Conservation (phyloP, 2,797 vertebrate genomes). For the Clarias fuscus region DNA sequence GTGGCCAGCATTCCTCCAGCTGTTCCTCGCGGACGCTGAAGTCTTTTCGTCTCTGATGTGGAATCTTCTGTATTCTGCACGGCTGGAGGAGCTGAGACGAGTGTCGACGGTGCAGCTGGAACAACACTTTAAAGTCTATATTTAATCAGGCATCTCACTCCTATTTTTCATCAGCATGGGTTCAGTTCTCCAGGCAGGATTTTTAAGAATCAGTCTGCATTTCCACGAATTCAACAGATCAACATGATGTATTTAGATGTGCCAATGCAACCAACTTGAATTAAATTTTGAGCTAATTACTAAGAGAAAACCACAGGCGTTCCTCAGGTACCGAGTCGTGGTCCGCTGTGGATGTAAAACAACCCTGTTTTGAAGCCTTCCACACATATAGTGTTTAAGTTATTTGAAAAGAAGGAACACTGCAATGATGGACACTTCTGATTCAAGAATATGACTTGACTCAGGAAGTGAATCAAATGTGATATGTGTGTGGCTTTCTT, state of each 20-base stretch:
- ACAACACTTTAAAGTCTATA: constrained; percentile 28
- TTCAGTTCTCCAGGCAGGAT: neutral
- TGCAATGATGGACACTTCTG: neutral
- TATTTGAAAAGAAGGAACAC: neutral
- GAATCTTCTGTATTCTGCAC: neutral
- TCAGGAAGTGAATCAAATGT: neutral
- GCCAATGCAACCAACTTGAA: neutral
- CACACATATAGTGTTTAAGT: neutral
- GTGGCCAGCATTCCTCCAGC: constrained; percentile 45
- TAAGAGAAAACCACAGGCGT: neutral
- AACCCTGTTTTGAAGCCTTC: neutral
- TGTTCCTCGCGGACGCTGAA: constrained; percentile 47
- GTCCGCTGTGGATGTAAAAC: neutral
- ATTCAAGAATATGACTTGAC: neutral
- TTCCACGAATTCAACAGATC: neutral
- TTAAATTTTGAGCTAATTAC: neutral
- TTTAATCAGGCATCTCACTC: constrained; percentile 30
- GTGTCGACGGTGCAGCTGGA: constrained; percentile 8
- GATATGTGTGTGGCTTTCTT: neutral
- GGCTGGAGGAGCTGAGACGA: neutral
- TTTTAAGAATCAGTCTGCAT: constrained; percentile 1
- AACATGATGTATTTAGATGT: neutral
- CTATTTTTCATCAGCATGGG: constrained; percentile 13
- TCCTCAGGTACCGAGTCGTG: neutral
- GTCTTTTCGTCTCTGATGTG: neutral